These are phyloP conservation scores for Pangasius djambal DNA, from an alignment of 2,797 vertebrate genomes.

Conservation along the genomic window DNA sequence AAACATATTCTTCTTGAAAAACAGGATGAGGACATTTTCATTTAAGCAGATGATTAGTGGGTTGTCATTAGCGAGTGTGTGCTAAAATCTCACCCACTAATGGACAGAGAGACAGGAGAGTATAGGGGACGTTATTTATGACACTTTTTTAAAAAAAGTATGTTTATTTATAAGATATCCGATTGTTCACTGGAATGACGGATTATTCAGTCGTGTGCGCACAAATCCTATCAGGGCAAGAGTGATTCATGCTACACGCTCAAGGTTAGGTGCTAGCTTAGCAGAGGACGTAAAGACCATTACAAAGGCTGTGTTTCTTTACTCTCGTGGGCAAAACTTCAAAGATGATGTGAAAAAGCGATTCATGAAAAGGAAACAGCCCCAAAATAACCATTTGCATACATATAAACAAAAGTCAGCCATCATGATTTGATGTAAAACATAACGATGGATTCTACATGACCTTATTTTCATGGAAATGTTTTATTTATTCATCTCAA, in stretches of 20 bases:
- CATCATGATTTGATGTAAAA: constrained; percentile 52
- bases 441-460: constrained; percentile 66
- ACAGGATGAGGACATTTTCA: constrained; percentile 29
- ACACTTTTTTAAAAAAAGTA: not conserved
- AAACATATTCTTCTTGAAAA: constrained; percentile 35
- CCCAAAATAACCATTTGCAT: constrained; percentile 71
- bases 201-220: not conserved
- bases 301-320: constrained; percentile 60
- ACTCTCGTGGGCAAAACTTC: constrained; percentile 51
- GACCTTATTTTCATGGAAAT: constrained; percentile 70
- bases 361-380: constrained; percentile 54
- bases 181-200: not conserved
- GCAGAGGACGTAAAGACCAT: constrained; percentile 66
- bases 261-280: constrained; percentile 69
- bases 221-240: constrained; percentile 59
- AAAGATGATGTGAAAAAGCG: constrained; percentile 74
- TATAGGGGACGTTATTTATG: not conserved
- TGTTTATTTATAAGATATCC: not conserved
- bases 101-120: not conserved
- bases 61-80: constrained; percentile 40
- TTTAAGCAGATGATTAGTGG: constrained; percentile 39
- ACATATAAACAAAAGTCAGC: constrained; percentile 50
- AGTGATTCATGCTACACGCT: constrained; percentile 70
- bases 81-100: constrained; percentile 30
- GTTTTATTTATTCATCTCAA: constrained; percentile 46